Evolutionary conservation across 2,113 vertebrate species (phyloP), one percentile per base, ranked within the genome.

Genomic region (Noturus placidus): DNA sequence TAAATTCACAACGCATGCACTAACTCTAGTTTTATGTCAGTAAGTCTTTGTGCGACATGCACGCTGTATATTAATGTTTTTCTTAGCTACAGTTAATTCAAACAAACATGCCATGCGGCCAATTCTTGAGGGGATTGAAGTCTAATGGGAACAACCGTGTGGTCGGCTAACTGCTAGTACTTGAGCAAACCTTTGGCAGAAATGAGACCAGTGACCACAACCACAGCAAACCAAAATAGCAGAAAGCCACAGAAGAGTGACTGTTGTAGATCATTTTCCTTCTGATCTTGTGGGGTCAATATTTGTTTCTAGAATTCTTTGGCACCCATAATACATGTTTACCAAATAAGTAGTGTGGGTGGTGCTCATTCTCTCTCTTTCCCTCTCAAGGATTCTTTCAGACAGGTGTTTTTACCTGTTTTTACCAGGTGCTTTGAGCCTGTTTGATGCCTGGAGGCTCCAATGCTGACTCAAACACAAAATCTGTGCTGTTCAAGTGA

Each of bases 361-460:
- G 87, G 35, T 38, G 82, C 33, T 25, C 33, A 4, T 20, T 59
- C 4, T 81, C 30, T 61, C 22, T 61, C 54, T 57, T 6, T 59
- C 35, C 61, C 56, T 22, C 61, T 80, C 50, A 84, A 59, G 33
- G 52, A n/a, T 89, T 46, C 67, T 30, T 89, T 56, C 84, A 91
- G 90, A 11, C 90, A 82, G 69, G 91, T 93, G 89, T 90, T 86
- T 91, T 92, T 92, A 91, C 92, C 94, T 90, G 91, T 95, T n/a
- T n/a, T n/a, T n/a, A n/a, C n/a, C n/a, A n/a, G n/a, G n/a, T n/a
- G n/a, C 90, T 87, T 65, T 87, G 17, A 38, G 89, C 30, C 92
- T 92, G 91, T 89, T 92, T 91, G 89, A 90, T 63, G 91, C 94
- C 90, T 93, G 92, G 56, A 87, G 89, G 91, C 92, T 92, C 91